phyloP scores from a whole-genome alignment of 2,888 invertebrate genomes.

The Mesopsocus fuscifrons region DNA sequence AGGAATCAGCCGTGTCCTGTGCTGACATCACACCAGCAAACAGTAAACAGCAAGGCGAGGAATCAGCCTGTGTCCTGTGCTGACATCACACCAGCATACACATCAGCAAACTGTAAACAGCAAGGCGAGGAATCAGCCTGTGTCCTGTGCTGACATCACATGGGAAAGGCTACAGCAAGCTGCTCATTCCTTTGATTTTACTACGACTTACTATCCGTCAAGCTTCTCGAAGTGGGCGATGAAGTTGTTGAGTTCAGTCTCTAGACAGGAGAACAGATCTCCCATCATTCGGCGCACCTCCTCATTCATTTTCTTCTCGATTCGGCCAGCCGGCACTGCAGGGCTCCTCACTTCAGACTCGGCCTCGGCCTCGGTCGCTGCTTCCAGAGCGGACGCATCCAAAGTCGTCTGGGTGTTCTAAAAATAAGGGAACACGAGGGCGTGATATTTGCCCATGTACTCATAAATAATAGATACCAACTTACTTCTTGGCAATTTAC shows the following conservation, averaged over 20 bases:
- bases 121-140: conserved; percentile 3
- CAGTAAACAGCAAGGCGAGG: conserved; percentile 3
- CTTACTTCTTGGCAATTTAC: no score
- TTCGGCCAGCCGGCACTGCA: conserved; percentile 28
- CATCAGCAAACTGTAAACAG: conserved; percentile 2
- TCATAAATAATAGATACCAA: not conserved
- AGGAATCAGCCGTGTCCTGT: no score
- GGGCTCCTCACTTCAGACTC: conserved; percentile 19
- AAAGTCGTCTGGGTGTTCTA: conserved; percentile 37
- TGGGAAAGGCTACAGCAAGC: no score
- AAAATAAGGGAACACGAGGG: conserved; percentile 14
- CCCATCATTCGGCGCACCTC: conserved; percentile 74
- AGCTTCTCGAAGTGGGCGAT: conserved; percentile 70
- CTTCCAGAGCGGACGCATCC: conserved; percentile 27
- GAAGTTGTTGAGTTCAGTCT: conserved; percentile 69
- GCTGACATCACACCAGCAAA: not conserved
- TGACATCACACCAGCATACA: no score
- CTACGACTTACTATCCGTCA: conserved; percentile 77
- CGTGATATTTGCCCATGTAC: not conserved
- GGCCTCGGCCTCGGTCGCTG: conserved; percentile 20
- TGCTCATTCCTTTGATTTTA: no score
- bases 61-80: conserved; percentile 2
- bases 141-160: not conserved
- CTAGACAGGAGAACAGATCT: conserved; percentile 73
- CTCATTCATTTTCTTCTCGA: conserved; percentile 51